Percentiles rank a stretch among this genome's conserved stretches.
Evolutionary conservation across 2,113 vertebrate genomes (phyloP).

Genomic region (Sphyrna mokarran): DNA sequence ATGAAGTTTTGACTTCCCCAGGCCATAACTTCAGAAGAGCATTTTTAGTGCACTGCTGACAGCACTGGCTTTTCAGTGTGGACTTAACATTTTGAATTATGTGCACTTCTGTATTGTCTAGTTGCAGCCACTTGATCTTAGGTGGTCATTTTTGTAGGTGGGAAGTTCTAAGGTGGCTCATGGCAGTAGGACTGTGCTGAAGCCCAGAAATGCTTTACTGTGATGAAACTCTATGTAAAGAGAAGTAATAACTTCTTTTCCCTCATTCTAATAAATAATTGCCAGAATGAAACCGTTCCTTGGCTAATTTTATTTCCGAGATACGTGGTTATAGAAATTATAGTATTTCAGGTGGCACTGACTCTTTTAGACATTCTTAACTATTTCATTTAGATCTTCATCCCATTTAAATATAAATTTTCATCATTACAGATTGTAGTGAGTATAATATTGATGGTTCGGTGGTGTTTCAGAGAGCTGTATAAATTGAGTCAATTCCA

Average conservation of each 20-base stretch:
- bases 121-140: neutral
- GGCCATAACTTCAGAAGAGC: neutral
- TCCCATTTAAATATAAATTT: neutral
- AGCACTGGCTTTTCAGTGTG: neutral
- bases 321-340: neutral
- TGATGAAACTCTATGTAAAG: neutral
- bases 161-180: neutral
- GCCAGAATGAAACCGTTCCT: neutral
- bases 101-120: neutral
- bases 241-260: neutral
- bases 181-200: too few relatives aligned
- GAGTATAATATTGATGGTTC: neutral
- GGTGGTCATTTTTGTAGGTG: neutral
- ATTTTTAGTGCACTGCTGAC: neutral
- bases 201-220: neutral
- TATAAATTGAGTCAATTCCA: neutral
- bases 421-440: neutral
- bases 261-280: neutral
- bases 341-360: neutral
- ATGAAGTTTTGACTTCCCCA: neutral
- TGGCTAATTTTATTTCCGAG: neutral
- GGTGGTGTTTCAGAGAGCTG: neutral
- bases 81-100: neutral
- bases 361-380: neutral
- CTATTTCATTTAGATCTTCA: neutral